phyloP scores from a whole-genome alignment of 2,113 vertebrate species.

The Cryptomyrus ogoouensis region DNA sequence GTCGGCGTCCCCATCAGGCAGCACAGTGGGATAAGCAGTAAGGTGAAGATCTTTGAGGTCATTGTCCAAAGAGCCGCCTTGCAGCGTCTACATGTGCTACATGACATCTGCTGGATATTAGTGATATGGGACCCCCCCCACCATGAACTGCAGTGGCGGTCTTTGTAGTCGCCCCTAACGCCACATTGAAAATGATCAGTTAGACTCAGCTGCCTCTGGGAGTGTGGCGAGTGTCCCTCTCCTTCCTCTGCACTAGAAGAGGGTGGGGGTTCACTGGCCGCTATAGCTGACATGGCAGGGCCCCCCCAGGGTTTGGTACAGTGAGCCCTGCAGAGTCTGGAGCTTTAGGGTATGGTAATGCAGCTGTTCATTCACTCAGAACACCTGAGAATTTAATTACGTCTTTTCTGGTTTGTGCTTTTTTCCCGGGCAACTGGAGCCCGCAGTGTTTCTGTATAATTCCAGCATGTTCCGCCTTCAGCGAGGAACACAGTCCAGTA shows the following conservation, averaged over 20 bases:
- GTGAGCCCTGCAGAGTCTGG: neutral
- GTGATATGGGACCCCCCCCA: slow-evolving; percentile 13
- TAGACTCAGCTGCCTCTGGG: neutral
- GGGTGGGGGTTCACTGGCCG: neutral
- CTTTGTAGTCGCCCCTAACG: slow-evolving; percentile 21
- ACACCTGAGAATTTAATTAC: slow-evolving; percentile 13
- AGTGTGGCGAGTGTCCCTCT: neutral
- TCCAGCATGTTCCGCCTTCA: neutral
- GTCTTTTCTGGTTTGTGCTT: neutral
- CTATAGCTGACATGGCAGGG: neutral
- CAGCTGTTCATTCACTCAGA: neutral
- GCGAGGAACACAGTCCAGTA: neutral
- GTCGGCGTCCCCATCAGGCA: neutral
- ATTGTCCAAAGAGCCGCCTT: neutral
- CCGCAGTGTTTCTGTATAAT: neutral
- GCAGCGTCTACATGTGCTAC: neutral
- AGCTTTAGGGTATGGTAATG: neutral
- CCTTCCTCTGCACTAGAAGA: too few relatives aligned
- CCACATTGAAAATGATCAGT: slow-evolving; percentile 33
- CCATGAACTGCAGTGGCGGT: slow-evolving; percentile 27
- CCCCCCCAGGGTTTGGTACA: neutral
- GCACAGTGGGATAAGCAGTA: neutral
- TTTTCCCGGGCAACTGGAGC: neutral
- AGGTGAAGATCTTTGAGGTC: neutral
- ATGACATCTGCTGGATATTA: neutral